phyloP scores from a whole-genome alignment of 2,113 vertebrate genomes.

The Herpailurus yagouaroundi region DNA sequence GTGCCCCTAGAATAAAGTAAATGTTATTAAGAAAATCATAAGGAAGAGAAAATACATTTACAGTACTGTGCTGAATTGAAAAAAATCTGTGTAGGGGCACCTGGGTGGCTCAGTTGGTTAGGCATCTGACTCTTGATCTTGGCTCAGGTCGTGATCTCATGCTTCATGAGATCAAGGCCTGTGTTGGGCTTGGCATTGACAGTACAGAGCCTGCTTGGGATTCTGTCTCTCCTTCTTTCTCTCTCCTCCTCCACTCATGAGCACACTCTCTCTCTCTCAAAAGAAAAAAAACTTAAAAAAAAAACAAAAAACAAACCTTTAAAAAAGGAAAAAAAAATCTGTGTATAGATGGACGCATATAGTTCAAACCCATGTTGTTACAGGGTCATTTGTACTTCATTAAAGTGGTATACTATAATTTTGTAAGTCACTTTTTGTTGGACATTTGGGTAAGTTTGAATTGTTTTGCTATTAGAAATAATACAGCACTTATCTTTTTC shows the following conservation, averaged over 20 bases:
- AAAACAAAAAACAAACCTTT: too few relatives aligned
- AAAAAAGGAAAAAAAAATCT: not conserved
- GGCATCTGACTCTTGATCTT: too few relatives aligned
- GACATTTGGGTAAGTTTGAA: not conserved
- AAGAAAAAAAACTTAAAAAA: too few relatives aligned
- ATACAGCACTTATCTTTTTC: not conserved
- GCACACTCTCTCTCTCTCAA: too few relatives aligned
- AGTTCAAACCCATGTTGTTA: not conserved
- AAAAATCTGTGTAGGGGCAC: not conserved
- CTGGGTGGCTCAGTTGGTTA: too few relatives aligned
- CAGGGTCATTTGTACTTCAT: not conserved
- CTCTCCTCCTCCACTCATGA: too few relatives aligned
- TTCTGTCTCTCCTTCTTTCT: too few relatives aligned
- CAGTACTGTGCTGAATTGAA: not conserved
- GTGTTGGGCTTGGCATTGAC: too few relatives aligned
- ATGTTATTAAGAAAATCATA: not conserved
- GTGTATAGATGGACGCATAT: not conserved
- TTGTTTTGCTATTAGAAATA: not conserved
- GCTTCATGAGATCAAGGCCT: too few relatives aligned
- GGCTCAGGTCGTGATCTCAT: too few relatives aligned
- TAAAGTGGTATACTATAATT: not conserved
- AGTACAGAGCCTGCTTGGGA: too few relatives aligned
- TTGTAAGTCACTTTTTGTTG: not conserved
- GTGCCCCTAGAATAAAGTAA: too few relatives aligned
- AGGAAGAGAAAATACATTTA: not conserved